Conservation (phyloP, 2,113 vertebrate species). For the Lophotis ruficrista region DNA sequence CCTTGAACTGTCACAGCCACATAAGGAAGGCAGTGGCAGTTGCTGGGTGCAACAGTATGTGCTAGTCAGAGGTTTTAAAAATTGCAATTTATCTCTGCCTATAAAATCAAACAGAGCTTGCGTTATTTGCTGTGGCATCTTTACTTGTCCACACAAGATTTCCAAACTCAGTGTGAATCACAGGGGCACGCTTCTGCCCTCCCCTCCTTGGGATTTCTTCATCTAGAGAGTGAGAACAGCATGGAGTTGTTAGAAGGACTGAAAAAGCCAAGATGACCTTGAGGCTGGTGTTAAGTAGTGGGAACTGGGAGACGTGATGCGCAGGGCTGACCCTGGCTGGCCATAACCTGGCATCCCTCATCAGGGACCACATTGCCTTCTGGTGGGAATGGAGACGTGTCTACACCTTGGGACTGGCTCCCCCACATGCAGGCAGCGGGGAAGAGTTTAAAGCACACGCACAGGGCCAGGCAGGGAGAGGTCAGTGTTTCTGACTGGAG, state of each 20-base stretch:
- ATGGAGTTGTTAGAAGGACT: neutral
- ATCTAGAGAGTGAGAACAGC: neutral
- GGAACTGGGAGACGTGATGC: neutral
- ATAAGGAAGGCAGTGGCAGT: neutral
- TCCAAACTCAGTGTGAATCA: neutral
- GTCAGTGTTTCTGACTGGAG: rapidly evolving
- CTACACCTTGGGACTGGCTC: rapidly evolving
- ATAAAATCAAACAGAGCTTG: neutral
- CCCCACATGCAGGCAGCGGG: neutral
- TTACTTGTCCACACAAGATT: neutral
- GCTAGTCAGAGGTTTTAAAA: neutral
- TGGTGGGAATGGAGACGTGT: neutral
- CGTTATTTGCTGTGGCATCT: neutral
- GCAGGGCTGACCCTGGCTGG: neutral
- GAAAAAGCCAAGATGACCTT: neutral
- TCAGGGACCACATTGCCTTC: neutral
- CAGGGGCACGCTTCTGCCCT: neutral
- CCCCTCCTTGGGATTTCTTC: neutral
- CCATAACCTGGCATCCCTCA: neutral
- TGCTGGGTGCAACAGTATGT: neutral
- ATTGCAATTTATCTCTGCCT: neutral
- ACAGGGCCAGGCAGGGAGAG: neutral
- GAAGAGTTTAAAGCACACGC: neutral
- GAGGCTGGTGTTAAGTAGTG: neutral
- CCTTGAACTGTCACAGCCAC: neutral